Evolutionary conservation across 2,888 invertebrate genomes (phyloP), one percentile per base, ranked within the genome.

Genomic region (Syrphus vitripennis): DNA sequence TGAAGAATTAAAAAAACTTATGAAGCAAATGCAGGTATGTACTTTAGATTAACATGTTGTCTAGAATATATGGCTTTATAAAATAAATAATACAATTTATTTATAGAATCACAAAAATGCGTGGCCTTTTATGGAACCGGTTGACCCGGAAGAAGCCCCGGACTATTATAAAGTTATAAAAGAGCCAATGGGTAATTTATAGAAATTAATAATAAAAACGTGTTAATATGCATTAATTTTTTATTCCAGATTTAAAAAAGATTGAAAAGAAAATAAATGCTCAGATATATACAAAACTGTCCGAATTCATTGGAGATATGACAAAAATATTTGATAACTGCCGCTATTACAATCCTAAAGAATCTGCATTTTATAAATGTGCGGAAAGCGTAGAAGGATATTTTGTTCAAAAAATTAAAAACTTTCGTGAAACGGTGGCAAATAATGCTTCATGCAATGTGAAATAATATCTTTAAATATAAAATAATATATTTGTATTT

Each of bases 291-390:
- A 95, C 95, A 90, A 97, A 96, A 91, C 94, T 99, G 89, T 96
- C 97, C 92, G 98, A 99, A 91, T 98, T 99, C 93, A 97, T 98
- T 91, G 97, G 97, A 91, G 99, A 99, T 92, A 97, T 99, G 95
- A 98, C 98, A 87, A 98, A 98, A 93, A 98, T 99, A 91, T 99
- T 99, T 93, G 98, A 99, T 93, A 99, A 99, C 93, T 99, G 99
- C 94, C 96, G 99, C 88, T 97, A 98, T 92, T 99, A 98, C 93
- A 99, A 99, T 93, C 97, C 98, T 81, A 96, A 97, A 91, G 98
- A 98, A 92, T 98, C 98, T 19, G 97, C 97, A 86, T 98, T 98
- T 93, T 98, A 97, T 93, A 97, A 98, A 90, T 98, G 98, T 93
- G 99, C 99, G 24, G 98, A 98, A 92, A 96, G 97, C 72, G 94